Percentiles rank a stretch among this genome's conserved stretches.
These are phyloP conservation scores for Calyptomena viridis DNA, from an alignment of 2,113 vertebrate species.

Conservation along the genomic window DNA sequence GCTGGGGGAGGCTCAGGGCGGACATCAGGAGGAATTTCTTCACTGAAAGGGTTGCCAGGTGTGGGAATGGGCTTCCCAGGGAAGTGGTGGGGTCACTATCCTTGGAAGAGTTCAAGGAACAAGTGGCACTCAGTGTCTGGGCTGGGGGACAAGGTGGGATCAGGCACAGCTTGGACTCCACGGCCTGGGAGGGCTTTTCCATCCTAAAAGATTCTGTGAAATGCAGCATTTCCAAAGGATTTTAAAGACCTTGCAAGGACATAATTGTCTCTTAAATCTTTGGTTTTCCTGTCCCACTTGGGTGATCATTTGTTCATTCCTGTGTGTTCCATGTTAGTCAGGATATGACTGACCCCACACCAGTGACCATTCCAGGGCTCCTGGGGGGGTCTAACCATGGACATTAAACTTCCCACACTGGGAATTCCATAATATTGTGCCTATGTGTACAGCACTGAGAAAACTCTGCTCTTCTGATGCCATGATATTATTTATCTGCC, in stretches of 20 bases:
- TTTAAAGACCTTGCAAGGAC: background rate
- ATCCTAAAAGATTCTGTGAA: rapidly evolving
- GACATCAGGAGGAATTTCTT: background rate
- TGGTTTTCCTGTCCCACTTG: background rate
- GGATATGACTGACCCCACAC: background rate
- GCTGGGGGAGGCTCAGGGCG: background rate
- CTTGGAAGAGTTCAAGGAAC: background rate
- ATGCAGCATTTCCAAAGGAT: background rate
- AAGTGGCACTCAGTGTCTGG: background rate
- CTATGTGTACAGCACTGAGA: background rate
- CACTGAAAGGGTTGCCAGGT: background rate
- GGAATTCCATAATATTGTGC: background rate
- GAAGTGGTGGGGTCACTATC: background rate
- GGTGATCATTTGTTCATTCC: conserved; percentile 9
- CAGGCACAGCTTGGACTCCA: rapidly evolving
- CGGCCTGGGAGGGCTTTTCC: background rate
- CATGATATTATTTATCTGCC: background rate
- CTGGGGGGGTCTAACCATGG: rapidly evolving
- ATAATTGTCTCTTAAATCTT: background rate
- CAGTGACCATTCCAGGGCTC: background rate
- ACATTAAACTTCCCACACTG: background rate
- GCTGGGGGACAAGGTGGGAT: background rate
- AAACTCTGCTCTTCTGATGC: background rate
- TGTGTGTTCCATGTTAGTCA: background rate
- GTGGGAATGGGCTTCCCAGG: background rate